Evolutionary conservation across 1,140 invertebrate genomes (phyloP).

Genomic region (Ceratitis capitata): DNA sequence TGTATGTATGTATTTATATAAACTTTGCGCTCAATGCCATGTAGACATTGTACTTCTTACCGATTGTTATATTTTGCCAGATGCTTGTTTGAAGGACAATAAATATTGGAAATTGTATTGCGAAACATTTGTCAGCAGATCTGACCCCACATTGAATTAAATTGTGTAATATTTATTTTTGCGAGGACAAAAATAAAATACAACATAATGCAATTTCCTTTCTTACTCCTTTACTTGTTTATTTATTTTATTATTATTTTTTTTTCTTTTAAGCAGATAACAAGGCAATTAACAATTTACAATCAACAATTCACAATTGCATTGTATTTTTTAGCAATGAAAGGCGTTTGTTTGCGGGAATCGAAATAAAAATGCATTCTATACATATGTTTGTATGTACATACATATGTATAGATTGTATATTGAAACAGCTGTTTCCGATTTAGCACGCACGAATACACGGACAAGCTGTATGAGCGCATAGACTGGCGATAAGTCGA

Average conservation of each 20-base stretch:
- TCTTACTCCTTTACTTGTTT: conserved; percentile 32
- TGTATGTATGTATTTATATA: background rate
- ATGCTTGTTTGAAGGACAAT: background rate
- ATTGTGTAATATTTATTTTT: conserved; percentile 11
- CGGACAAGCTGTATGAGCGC: background rate
- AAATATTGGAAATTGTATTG: background rate
- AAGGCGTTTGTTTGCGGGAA: background rate
- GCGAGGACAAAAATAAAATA: conserved; percentile 18
- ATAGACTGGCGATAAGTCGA: no score
- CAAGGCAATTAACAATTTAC: conserved; percentile 34
- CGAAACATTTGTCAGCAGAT: background rate
- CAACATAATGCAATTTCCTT: background rate
- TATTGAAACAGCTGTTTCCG: conserved; percentile 26
- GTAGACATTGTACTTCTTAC: background rate
- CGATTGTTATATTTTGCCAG: conserved; percentile 9
- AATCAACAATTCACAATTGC: conserved; percentile 30
- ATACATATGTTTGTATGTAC: background rate
- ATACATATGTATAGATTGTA: background rate
- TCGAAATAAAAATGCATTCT: background rate
- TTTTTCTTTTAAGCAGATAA: conserved; percentile 27
- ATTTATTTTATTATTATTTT: no score
- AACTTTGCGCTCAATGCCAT: background rate
- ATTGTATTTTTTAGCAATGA: conserved; percentile 6
- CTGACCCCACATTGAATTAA: background rate
- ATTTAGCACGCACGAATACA: conserved; percentile 15